Evolutionary conservation across 2,888 invertebrate species (phyloP).

Genomic region (Nemoura dubitans): DNA sequence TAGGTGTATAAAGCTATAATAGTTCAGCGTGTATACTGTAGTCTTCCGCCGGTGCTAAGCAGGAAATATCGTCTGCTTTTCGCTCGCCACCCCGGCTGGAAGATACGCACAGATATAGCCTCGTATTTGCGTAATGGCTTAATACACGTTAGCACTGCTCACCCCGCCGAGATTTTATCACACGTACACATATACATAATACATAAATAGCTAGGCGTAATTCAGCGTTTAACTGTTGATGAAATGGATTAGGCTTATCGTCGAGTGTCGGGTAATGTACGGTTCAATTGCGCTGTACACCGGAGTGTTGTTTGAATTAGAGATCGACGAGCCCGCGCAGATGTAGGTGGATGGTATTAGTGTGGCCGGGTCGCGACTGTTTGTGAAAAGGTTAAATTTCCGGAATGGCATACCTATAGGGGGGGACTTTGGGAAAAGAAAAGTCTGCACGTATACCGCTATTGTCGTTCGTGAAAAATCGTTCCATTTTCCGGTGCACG

Average conservation of each 20-base stretch:
- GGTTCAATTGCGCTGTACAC: neutral
- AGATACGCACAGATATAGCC: neutral
- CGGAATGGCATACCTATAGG: no score
- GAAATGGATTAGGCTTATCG: constrained; percentile 40
- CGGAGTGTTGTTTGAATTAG: constrained; percentile 26
- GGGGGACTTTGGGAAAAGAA: neutral
- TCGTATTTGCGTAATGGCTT: neutral
- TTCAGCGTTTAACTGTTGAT: constrained; percentile 43
- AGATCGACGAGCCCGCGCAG: constrained; percentile 1
- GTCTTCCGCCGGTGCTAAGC: neutral
- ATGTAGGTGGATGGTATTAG: neutral
- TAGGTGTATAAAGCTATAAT: no score
- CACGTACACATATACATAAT: no score
- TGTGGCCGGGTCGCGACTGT: neutral
- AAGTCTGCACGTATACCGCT: neutral
- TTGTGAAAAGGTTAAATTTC: neutral
- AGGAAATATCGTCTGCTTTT: neutral
- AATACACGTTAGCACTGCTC: neutral
- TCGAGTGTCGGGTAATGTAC: neutral
- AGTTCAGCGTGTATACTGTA: no score
- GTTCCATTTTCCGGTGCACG: neutral
- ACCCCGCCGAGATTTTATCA: neutral
- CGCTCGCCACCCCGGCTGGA: neutral
- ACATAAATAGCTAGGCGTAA: neutral
- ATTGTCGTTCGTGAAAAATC: neutral